Percentiles rank a stretch among this genome's conserved stretches.
Conservation (phyloP, 2,113 vertebrate genomes). For the Trichomycterus rosablanca region DNA sequence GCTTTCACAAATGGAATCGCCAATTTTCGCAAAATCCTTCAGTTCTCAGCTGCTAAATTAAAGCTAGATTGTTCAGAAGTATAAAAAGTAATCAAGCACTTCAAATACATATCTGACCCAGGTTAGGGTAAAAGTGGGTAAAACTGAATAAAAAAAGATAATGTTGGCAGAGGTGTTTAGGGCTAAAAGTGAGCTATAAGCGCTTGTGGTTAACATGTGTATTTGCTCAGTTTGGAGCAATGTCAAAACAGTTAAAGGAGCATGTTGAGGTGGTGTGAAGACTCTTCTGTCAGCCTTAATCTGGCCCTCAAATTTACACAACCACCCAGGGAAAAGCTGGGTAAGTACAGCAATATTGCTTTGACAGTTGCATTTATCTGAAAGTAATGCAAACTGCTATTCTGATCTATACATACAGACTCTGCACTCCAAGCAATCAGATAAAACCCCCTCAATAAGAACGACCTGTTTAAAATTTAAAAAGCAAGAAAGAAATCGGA, state of each 20-base stretch:
- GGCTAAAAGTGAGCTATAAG: constrained; percentile 51
- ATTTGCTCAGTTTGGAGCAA: constrained; percentile 74
- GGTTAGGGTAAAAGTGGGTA: constrained; percentile 24
- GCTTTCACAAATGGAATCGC: too few relatives aligned
- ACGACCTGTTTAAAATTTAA: constrained; percentile 21
- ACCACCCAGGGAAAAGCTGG: constrained; percentile 82
- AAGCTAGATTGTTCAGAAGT: too few relatives aligned
- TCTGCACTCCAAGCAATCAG: constrained; percentile 75
- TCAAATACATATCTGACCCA: background rate
- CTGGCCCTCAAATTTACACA: constrained; percentile 71
- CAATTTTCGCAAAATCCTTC: too few relatives aligned
- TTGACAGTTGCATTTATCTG: constrained; percentile 96
- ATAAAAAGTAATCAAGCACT: background rate
- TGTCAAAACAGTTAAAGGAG: constrained; percentile 83
- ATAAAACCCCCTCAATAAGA: constrained; percentile 61
- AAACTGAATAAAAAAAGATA: constrained; percentile 1
- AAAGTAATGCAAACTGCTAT: constrained; percentile 94
- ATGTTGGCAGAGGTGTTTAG: constrained; percentile 5
- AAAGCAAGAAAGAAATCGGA: constrained; percentile 16
- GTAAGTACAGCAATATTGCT: constrained; percentile 87
- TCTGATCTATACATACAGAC: constrained; percentile 82
- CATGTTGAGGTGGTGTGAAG: constrained; percentile 66
- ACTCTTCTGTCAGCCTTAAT: constrained; percentile 83
- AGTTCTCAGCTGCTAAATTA: too few relatives aligned
- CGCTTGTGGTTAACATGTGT: constrained; percentile 52